Evolutionary conservation across 2,113 vertebrate species (phyloP).

Genomic region (Calyptommatus sinebrachiatus): DNA sequence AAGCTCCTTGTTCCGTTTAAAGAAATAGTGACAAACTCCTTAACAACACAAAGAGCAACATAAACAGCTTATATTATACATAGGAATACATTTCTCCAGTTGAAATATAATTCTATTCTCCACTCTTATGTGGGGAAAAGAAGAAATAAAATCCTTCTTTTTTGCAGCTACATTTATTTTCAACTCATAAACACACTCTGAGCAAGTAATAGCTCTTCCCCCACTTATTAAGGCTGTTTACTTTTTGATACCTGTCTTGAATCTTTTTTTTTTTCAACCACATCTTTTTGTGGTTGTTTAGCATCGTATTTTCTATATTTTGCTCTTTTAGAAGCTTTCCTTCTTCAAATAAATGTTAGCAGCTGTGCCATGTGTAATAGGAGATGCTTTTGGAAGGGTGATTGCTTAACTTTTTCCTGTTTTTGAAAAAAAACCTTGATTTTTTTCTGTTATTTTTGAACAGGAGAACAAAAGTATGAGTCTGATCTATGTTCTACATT

Average conservation of each 20-base stretch:
- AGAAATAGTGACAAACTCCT: conserved; percentile 51
- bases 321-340: conserved; percentile 51
- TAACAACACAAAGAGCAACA: conserved; percentile 47
- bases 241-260: conserved; percentile 56
- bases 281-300: conserved; percentile 64
- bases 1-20: too few species aligned
- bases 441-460: conserved; percentile 19
- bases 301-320: conserved; percentile 60
- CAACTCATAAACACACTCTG: conserved; percentile 60
- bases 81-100: conserved; percentile 38
- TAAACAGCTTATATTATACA: conserved; percentile 45
- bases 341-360: conserved; percentile 57
- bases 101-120: conserved; percentile 59
- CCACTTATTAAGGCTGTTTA: conserved; percentile 13
- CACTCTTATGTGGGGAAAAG: conserved; percentile 59
- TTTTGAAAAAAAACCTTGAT: conserved; percentile 57
- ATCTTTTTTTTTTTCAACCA: conserved; percentile 64
- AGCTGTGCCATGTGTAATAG: conserved; percentile 52
- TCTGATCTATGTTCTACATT: too few species aligned
- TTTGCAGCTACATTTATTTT: conserved; percentile 64
- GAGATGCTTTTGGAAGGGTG: conserved; percentile 60
- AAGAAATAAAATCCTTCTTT: conserved; percentile 37
- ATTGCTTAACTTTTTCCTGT: conserved; percentile 43
- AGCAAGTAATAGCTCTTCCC: conserved; percentile 33
- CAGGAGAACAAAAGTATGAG: too few species aligned